Percentiles rank a stretch among this genome's conserved stretches.
These are phyloP conservation scores for Ips nitidus DNA, from an alignment of 1,140 invertebrate genomes.

Conservation along the genomic window DNA sequence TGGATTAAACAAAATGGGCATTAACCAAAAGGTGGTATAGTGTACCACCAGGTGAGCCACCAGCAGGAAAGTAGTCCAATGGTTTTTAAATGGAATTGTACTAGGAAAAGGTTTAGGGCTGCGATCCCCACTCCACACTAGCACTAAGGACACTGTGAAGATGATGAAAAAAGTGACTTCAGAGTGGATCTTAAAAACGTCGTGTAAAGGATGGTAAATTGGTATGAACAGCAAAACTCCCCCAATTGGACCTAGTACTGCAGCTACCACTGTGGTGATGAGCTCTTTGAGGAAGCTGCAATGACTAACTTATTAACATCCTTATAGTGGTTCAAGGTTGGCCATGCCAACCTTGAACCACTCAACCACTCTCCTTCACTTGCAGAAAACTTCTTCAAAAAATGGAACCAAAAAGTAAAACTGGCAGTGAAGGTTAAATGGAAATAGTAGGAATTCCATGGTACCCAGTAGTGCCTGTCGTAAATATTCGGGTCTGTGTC, in stretches of 20 bases:
- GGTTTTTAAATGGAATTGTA: slow-evolving; percentile 45
- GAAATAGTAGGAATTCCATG: slow-evolving; percentile 80
- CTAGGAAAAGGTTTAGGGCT: slow-evolving; percentile 35
- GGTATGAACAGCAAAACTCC: slow-evolving; percentile 71
- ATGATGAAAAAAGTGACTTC: slow-evolving; percentile 71
- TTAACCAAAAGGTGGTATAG: slow-evolving; percentile 55
- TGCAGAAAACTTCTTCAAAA: slow-evolving; percentile 57
- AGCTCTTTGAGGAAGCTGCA: slow-evolving; percentile 55
- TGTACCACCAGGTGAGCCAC: slow-evolving; percentile 56
- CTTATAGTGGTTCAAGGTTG: background rate
- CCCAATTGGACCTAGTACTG: slow-evolving; percentile 67
- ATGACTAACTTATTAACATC: background rate
- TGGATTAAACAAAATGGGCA: slow-evolving; percentile 65
- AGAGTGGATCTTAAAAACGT: slow-evolving; percentile 65
- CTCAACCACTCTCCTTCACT: slow-evolving; percentile 57
- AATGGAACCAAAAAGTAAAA: slow-evolving; percentile 70
- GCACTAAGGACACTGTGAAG: slow-evolving; percentile 60
- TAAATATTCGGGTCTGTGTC: slow-evolving; percentile 81
- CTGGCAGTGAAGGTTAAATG: slow-evolving; percentile 73
- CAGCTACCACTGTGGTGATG: slow-evolving; percentile 58
- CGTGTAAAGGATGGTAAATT: slow-evolving; percentile 75
- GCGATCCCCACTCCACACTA: slow-evolving; percentile 61
- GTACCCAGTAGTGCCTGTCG: slow-evolving; percentile 78
- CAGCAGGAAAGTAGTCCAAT: slow-evolving; percentile 53
- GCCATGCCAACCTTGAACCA: slow-evolving; percentile 44